These are phyloP conservation scores for Lerista edwardsae DNA, from an alignment of 2,797 vertebrate species.

Conservation along the genomic window DNA sequence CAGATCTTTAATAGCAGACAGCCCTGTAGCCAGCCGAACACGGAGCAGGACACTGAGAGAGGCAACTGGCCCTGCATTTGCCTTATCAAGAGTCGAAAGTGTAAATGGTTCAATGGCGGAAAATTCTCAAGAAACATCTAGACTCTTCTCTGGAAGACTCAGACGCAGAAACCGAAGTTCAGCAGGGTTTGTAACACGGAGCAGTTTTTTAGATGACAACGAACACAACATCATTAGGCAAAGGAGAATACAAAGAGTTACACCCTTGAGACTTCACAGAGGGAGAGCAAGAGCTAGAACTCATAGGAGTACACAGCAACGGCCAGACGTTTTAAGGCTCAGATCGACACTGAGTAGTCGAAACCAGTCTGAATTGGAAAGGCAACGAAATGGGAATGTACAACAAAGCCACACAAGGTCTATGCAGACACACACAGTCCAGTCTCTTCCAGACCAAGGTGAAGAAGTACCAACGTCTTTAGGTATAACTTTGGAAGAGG, in stretches of 20 bases:
- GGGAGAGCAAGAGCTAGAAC: slow-evolving; percentile 84
- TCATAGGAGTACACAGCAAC: slow-evolving; percentile 79
- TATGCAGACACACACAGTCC: slow-evolving; percentile 61
- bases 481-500: slow-evolving; percentile 82
- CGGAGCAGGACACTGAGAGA: slow-evolving; percentile 69
- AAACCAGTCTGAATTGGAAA: slow-evolving; percentile 88
- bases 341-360: slow-evolving; percentile 81
- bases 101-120: slow-evolving; percentile 42
- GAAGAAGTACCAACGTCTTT: slow-evolving; percentile 73
- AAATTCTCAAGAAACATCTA: slow-evolving; percentile 61
- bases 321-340: slow-evolving; percentile 74
- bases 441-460: slow-evolving; percentile 70
- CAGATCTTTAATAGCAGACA: slow-evolving; percentile 56
- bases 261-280: slow-evolving; percentile 78
- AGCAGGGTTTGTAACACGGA: neutral
- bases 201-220: slow-evolving; percentile 53
- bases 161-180: slow-evolving; percentile 63
- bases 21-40: slow-evolving; percentile 69
- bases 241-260: slow-evolving; percentile 67
- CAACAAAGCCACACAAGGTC: slow-evolving; percentile 58
- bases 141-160: slow-evolving; percentile 54
- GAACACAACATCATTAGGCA: slow-evolving; percentile 66
- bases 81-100: slow-evolving; percentile 59
- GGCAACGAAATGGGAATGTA: slow-evolving; percentile 56
- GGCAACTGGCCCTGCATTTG: slow-evolving; percentile 29